These are phyloP conservation scores for Neria commutata DNA, from an alignment of 2,888 invertebrate species.

Conservation along the genomic window DNA sequence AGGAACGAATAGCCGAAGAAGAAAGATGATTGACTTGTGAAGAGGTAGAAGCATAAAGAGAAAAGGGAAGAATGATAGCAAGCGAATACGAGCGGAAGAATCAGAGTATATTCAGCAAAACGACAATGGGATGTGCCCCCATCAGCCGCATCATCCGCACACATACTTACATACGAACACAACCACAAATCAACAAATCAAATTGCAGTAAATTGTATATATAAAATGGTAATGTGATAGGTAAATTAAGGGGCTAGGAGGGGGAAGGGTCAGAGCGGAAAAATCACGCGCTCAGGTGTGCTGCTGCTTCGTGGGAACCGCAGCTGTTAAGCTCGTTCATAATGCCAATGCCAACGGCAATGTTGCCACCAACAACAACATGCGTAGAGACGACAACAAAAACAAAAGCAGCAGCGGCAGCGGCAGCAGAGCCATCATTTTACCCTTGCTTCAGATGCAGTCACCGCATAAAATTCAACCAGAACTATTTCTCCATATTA, in stretches of 20 bases:
- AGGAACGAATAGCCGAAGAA: too few relatives aligned
- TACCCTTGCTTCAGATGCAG: background rate
- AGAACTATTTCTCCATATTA: too few relatives aligned
- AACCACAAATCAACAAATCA: background rate
- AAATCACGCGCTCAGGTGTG: background rate
- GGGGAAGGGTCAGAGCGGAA: too few relatives aligned
- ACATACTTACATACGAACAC: background rate
- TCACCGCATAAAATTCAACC: too few relatives aligned
- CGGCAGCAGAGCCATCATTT: conserved; percentile 19
- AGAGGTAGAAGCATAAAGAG: too few relatives aligned
- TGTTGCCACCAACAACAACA: background rate
- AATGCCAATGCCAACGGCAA: background rate
- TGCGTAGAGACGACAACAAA: background rate
- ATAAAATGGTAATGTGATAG: background rate
- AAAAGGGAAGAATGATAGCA: too few relatives aligned
- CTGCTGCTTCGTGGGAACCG: background rate
- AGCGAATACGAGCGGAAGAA: too few relatives aligned
- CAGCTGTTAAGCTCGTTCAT: background rate
- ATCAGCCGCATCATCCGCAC: too few relatives aligned
- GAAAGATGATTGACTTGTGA: too few relatives aligned
- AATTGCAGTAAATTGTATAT: background rate
- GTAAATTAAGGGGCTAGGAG: too few relatives aligned
- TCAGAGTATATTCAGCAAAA: too few relatives aligned
- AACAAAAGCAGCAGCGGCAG: conserved; percentile 10
- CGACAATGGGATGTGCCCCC: too few relatives aligned